Evolutionary conservation across 2,797 vertebrate genomes (phyloP).

Genomic region (Botia kubotai): DNA sequence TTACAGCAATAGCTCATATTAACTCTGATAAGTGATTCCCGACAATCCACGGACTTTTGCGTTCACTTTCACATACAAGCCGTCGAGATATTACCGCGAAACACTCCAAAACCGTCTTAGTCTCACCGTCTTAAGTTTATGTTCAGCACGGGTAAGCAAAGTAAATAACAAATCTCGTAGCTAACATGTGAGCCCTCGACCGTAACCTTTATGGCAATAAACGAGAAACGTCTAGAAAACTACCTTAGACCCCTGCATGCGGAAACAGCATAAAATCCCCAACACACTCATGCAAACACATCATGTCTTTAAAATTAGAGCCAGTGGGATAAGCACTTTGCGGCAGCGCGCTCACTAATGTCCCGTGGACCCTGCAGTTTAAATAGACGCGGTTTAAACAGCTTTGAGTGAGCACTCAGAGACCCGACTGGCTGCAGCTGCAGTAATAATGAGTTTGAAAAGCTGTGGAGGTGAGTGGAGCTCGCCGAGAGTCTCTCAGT

Average conservation of each 20-base stretch:
- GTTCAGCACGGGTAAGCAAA: constrained; percentile 29
- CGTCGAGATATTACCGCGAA: neutral
- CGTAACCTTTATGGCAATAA: neutral
- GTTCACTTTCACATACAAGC: constrained; percentile 36
- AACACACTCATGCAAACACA: constrained; percentile 17
- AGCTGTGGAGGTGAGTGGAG: constrained; percentile 20
- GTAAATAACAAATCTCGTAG: constrained; percentile 27
- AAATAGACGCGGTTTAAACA: constrained; percentile 36
- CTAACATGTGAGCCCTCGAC: neutral
- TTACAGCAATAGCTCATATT: constrained; percentile 42
- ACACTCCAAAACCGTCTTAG: neutral
- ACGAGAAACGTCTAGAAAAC: constrained; percentile 3
- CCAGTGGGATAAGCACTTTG: constrained; percentile 28
- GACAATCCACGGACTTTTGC: constrained; percentile 15
- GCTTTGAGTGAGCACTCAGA: constrained; percentile 30
- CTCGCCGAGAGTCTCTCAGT: neutral
- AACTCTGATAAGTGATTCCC: constrained; percentile 31
- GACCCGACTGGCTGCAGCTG: constrained; percentile 1
- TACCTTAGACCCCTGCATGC: neutral
- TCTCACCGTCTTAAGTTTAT: constrained; percentile 14
- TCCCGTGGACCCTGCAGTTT: constrained; percentile 3
- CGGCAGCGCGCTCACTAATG: neutral
- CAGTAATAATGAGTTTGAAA: constrained; percentile 29
- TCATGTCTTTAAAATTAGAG: constrained; percentile 20
- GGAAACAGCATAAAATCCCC: constrained; percentile 25